Evolutionary conservation across 1,140 invertebrate genomes (phyloP), one percentile per base, ranked within the genome.

Genomic region (Rhysida immarginata): DNA sequence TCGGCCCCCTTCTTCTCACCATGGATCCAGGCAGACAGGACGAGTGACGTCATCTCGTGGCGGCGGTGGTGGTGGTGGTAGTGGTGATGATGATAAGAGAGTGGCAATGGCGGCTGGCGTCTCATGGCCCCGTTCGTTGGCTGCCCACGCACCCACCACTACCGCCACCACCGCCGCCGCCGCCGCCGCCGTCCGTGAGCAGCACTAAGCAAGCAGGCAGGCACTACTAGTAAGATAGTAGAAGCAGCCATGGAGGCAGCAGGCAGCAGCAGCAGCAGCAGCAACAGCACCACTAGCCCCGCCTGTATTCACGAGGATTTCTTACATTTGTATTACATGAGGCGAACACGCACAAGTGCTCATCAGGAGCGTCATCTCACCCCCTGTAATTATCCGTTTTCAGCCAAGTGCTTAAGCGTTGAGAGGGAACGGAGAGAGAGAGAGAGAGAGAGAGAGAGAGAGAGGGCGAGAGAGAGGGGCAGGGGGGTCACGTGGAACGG

Each of bases 301-400:
- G 13, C 21, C 18, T 11, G 14, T 50, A 18, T 23, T 23, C 21
- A 11, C 48, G 3, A 54, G 25, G 53, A 55, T 55, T 55, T 55
- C 53, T 49, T 55, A 60, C 60, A 61, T 61, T 61, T 61, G 60
- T 61, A 60, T 56, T 58, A 61, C 60, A 61, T 61, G 58, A 60
- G 56, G 58, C 53, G 58, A 57, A 61, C 60, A 60, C 60, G 60
- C 60, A 58, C 59, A 60, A 58, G 60, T 58, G 59, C 53, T 59
- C 60, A 58, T 60, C 60, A 59, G 57, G 55, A 58, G 54, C 55
- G 56, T 57, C 58, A 56, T 56, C 56, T 60, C 56, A 48, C 60
- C 56, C 58, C 58, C 57, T 60, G 58, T 60, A 60, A 60, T 60
- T 60, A 60, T 60, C 59, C 53, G 59, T 57, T 60, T 50, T 60